Conservation (phyloP, 1,140 invertebrate genomes). For the Rhagoletis pomonella region DNA sequence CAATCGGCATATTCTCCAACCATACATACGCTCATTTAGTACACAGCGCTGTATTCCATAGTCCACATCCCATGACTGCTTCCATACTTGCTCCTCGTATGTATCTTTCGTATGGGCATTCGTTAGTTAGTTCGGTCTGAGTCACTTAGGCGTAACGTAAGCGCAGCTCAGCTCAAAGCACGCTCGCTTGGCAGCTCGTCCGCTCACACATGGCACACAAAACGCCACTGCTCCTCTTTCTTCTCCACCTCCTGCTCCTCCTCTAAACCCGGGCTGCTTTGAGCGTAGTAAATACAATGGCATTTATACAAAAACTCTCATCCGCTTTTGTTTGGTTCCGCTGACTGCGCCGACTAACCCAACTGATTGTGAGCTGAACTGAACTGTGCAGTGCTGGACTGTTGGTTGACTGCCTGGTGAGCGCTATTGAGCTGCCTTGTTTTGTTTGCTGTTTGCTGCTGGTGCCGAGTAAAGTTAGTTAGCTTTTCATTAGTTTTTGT, state of each 20-base stretch:
- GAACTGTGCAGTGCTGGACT: slow-evolving; percentile 25
- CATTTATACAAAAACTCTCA: slow-evolving; percentile 11
- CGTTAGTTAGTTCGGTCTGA: slow-evolving; percentile 62
- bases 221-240: no score
- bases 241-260: background rate
- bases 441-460: background rate
- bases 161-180: slow-evolving; percentile 62
- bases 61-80: no score
- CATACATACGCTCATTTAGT: no score
- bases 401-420: background rate
- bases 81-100: background rate
- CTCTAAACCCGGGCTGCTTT: background rate
- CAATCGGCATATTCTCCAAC: background rate
- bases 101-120: slow-evolving; percentile 33
- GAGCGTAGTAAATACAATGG: slow-evolving; percentile 6
- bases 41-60: no score
- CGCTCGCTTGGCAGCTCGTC: background rate
- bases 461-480: slow-evolving; percentile 23
- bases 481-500: slow-evolving; percentile 19
- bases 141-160: slow-evolving; percentile 73
- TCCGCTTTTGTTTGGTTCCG: slow-evolving; percentile 51
- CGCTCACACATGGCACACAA: background rate
- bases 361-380: background rate
- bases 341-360: background rate
- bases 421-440: slow-evolving; percentile 37